Evolutionary conservation across 2,888 invertebrate species (phyloP).

Genomic region (Mycalesis mineus): DNA sequence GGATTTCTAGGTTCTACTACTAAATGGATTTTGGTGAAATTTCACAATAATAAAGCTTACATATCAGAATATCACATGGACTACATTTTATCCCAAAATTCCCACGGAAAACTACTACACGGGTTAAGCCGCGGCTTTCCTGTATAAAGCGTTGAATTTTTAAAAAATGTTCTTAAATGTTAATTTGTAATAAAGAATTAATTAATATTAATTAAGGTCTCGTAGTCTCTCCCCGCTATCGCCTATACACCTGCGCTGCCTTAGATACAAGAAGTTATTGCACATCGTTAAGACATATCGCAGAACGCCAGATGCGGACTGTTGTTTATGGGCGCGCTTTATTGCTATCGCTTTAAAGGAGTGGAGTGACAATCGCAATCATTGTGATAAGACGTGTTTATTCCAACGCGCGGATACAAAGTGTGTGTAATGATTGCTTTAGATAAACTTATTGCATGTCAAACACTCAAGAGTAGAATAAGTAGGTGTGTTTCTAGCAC

Average conservation of each 20-base stretch:
- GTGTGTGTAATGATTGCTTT: neutral
- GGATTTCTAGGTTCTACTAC: too few species aligned
- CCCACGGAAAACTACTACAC: too few species aligned
- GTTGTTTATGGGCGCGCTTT: constrained; percentile 29
- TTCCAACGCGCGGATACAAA: neutral
- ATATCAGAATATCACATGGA: too few species aligned
- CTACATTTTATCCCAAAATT: too few species aligned
- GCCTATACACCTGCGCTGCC: neutral
- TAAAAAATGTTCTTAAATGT: too few species aligned
- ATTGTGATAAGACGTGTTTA: constrained; percentile 24
- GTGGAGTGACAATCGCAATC: constrained; percentile 27
- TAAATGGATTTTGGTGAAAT: too few species aligned
- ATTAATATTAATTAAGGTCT: too few species aligned
- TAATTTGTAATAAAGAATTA: too few species aligned
- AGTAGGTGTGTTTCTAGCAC: too few species aligned
- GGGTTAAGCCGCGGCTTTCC: too few species aligned
- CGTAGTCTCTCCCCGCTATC: neutral
- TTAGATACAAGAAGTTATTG: constrained; percentile 23
- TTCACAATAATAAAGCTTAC: too few species aligned
- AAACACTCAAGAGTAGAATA: neutral
- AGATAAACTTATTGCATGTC: neutral
- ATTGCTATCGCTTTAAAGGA: constrained; percentile 30
- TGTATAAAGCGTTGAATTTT: too few species aligned
- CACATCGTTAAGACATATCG: constrained; percentile 27
- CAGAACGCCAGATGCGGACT: constrained; percentile 28